Conservation (phyloP, 1,140 invertebrate species). For the Euura lappo region DNA sequence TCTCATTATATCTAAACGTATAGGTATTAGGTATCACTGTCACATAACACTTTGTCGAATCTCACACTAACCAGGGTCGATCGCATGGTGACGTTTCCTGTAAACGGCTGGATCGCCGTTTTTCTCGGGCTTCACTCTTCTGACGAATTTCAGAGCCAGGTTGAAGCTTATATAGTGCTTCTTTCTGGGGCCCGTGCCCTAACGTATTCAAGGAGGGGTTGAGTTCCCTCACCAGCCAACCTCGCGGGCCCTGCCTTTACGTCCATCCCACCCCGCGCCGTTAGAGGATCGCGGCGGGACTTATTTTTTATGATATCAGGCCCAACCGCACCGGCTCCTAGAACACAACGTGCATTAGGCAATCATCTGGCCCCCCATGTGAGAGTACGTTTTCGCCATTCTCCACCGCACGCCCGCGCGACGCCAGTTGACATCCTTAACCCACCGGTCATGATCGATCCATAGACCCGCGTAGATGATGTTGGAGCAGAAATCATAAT, state of each 20-base stretch:
- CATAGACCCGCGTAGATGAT: too few species aligned
- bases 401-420: too few species aligned
- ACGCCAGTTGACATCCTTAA: too few species aligned
- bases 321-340: background rate
- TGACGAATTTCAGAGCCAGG: conserved; percentile 37
- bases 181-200: conserved; percentile 24
- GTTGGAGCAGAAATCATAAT: background rate
- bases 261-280: background rate
- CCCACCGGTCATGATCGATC: background rate
- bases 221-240: background rate
- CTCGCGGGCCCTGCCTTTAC: background rate
- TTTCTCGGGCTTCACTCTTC: conserved; percentile 39
- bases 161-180: conserved; percentile 43
- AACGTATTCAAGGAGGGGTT: background rate
- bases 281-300: background rate
- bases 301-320: background rate
- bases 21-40: background rate
- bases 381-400: too few species aligned
- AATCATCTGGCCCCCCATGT: too few species aligned
- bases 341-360: background rate
- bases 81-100: conserved; percentile 30
- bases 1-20: too few species aligned
- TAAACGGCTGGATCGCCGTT: conserved; percentile 28
- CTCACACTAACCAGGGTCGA: conserved; percentile 42
- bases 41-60: conserved; percentile 9